These are phyloP conservation scores for Drosophila mimetica DNA, from an alignment of 2,888 invertebrate genomes.

Conservation along the genomic window DNA sequence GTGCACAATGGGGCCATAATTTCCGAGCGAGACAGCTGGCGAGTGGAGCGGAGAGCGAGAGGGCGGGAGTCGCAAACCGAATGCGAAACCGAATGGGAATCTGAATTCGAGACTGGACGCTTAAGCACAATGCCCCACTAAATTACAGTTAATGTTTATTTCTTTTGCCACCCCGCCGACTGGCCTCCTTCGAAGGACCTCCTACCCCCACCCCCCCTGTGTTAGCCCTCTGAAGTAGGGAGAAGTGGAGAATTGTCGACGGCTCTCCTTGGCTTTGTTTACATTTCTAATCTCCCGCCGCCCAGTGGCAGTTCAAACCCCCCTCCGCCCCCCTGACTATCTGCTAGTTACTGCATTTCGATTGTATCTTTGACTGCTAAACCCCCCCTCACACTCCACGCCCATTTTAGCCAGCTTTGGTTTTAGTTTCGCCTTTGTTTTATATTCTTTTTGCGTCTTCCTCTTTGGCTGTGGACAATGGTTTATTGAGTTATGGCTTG, in stretches of 20 bases:
- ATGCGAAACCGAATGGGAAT: constrained; percentile 38
- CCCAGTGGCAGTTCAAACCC: constrained; percentile 22
- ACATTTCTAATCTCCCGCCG: constrained; percentile 74
- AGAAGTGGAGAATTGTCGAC: constrained; percentile 19
- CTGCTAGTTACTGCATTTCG: constrained; percentile 73
- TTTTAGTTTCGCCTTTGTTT: constrained; percentile 63
- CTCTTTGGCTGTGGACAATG: constrained; percentile 70
- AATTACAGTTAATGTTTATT: constrained; percentile 80
- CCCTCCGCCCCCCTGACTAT: not conserved
- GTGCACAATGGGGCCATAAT: constrained; percentile 70
- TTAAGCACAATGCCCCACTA: constrained; percentile 80
- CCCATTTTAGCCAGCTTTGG: constrained; percentile 24
- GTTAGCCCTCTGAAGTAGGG: constrained; percentile 1
- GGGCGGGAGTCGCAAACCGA: constrained; percentile 6
- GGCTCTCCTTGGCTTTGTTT: constrained; percentile 69
- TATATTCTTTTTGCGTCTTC: constrained; percentile 50
- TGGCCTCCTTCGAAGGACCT: not conserved
- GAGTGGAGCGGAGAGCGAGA: constrained; percentile 2
- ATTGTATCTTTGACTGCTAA: constrained; percentile 72
- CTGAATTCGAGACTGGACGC: constrained; percentile 64
- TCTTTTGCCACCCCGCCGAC: constrained; percentile 55
- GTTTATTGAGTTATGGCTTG: constrained; percentile 79
- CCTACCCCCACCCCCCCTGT: too few relatives aligned
- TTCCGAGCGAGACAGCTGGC: constrained; percentile 63
- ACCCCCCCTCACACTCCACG: not conserved